Evolutionary conservation across 2,888 invertebrate species (phyloP).

Genomic region (Amphiduros pacificus): DNA sequence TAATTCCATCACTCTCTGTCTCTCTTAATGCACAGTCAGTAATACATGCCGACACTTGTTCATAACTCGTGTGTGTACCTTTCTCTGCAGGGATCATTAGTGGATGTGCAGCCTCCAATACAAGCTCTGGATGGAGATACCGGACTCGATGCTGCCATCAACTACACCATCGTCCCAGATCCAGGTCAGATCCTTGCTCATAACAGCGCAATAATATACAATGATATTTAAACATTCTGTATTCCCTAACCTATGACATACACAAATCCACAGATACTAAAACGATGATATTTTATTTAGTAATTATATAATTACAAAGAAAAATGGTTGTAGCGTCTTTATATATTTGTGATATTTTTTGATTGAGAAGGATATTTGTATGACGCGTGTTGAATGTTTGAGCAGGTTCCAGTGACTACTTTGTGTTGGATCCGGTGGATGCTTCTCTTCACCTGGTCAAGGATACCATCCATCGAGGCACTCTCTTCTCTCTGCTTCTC

Average conservation of each 20-base stretch:
- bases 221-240: no score
- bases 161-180: slow-evolving; percentile 12
- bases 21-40: no score
- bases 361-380: background rate
- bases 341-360: background rate
- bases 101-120: slow-evolving; percentile 2
- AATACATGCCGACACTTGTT: no score
- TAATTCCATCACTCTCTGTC: no score
- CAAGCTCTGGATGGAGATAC: slow-evolving; percentile 14
- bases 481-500: background rate
- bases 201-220: no score
- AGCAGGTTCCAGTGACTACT: slow-evolving; percentile 1
- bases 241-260: no score
- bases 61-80: no score
- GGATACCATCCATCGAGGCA: background rate
- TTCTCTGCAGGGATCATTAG: slow-evolving; percentile 5
- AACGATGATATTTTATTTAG: background rate
- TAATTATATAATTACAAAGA: background rate
- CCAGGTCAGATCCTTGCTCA: background rate
- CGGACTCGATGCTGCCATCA: slow-evolving; percentile 14
- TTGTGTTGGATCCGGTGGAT: background rate
- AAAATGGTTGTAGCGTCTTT: background rate
- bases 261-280: no score
- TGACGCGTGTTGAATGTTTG: background rate
- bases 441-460: background rate